Base-by-base conservation (phyloP, 2,888 invertebrate species). In the Ypsolopha scabrella region DNA sequence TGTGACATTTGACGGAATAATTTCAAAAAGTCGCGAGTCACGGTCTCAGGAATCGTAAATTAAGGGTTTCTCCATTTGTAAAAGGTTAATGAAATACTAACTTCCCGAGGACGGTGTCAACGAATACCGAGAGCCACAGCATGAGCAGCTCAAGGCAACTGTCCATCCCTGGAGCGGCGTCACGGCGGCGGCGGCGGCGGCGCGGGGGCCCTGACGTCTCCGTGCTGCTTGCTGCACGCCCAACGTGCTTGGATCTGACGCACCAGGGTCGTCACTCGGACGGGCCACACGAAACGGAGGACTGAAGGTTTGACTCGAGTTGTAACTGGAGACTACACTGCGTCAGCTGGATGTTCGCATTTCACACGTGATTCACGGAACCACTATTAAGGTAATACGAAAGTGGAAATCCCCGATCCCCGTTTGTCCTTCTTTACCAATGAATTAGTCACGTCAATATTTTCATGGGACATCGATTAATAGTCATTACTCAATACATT, bases 61-160 rank as follows among this genome's bases (percentile, higher is more conserved):
- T 46, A 34, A 34, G 10, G 2, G 10, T 14, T 46, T n/a, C 34
- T 8, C 24, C 13, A 44, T 9, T 24, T 33, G 36, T 34, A 4
- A 24, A 24, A 34, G 1, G 34, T 33, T 41, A 33, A 48, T 35
- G 6, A 11, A 35, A 36, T 46, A 72, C 72, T 71, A 69, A 74
- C 72, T 70, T 73, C 55, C 65, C 61, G 54, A 71, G 60, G 45
- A 69, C 52, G 37, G 61, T 51, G 56, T 70, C 62, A 54, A 64
- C 57, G 55, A 70, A 56, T 53, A 61, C 59, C 55, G 68, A 67
- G 54, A 72, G 62, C 70, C 73, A 70, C 55, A 70, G 60, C 66
- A 68, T 54, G 50, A 72, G 58, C 51, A 65, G 58, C 56, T 68
- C 65, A 58, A 69, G 57, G 55, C 70, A 69, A 41, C 62, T 57